These are phyloP conservation scores for Lycaena phlaeas DNA, from an alignment of 2,888 invertebrate genomes.

Conservation along the genomic window DNA sequence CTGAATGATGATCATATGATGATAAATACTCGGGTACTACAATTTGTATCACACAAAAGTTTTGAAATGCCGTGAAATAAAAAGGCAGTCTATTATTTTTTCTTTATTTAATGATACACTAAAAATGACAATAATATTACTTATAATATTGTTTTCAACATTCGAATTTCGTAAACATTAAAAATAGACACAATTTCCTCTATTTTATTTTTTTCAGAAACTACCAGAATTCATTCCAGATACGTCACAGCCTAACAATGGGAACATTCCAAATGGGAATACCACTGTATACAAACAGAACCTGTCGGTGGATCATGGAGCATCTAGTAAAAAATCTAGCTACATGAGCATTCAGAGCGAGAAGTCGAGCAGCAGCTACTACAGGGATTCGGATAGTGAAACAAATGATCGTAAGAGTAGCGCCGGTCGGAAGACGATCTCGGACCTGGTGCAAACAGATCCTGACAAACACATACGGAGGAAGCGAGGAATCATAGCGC, in stretches of 20 bases:
- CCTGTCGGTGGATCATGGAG: constrained; percentile 27
- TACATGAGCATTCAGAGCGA: constrained; percentile 42
- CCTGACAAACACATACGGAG: constrained; percentile 35
- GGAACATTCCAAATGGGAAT: constrained; percentile 30
- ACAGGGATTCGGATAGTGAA: constrained; percentile 40
- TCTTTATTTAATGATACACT: no score
- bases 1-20: no score
- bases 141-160: no score
- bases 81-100: no score
- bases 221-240: constrained; percentile 32
- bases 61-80: no score
- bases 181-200: no score
- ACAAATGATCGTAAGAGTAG: constrained; percentile 36
- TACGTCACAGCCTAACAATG: constrained; percentile 17
- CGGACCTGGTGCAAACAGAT: constrained; percentile 41
- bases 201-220: constrained; percentile 29
- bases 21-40: no score
- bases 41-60: no score
- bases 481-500: constrained; percentile 70
- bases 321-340: constrained; percentile 39
- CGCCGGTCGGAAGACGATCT: constrained; percentile 46
- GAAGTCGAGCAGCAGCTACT: constrained; percentile 28
- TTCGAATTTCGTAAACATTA: no score
- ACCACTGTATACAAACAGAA: constrained; percentile 22
- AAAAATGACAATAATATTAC: no score